Conservation (phyloP, 2,797 vertebrate species). For the Gymnoscopelus microlampas region DNA sequence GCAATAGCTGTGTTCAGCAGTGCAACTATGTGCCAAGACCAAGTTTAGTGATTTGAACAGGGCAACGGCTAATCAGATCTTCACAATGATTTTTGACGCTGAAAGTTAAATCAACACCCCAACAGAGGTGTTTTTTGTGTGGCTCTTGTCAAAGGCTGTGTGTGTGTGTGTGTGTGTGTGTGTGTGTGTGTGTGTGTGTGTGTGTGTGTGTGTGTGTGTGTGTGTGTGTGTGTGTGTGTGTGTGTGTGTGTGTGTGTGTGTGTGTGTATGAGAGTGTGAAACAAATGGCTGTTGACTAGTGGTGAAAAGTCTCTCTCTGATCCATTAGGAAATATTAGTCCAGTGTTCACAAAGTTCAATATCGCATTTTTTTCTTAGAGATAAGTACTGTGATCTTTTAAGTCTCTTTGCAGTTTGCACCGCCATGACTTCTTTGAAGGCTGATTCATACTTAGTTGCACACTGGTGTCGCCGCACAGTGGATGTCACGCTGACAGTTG, state of each 20-base stretch:
- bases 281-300: too few relatives aligned
- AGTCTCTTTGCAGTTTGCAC: constrained; percentile 10
- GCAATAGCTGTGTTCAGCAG: not conserved
- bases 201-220: too few relatives aligned
- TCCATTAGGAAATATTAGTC: constrained; percentile 9
- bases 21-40: not conserved
- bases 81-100: not conserved
- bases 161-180: not conserved
- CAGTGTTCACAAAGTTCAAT: constrained; percentile 15
- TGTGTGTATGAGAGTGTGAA: too few relatives aligned
- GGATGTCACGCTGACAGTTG: too few relatives aligned
- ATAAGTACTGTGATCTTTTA: constrained; percentile 41
- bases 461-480: too few relatives aligned
- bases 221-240: too few relatives aligned
- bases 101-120: not conserved
- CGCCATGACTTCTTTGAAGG: constrained; percentile 40
- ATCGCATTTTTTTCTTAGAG: constrained; percentile 12
- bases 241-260: too few relatives aligned
- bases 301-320: too few relatives aligned
- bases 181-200: too few relatives aligned
- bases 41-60: not conserved
- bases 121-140: not conserved
- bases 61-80: not conserved
- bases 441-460: too few relatives aligned
- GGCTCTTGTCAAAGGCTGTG: not conserved